These are phyloP conservation scores for Picathartes gymnocephalus DNA, from an alignment of 2,113 vertebrate species.

Conservation along the genomic window DNA sequence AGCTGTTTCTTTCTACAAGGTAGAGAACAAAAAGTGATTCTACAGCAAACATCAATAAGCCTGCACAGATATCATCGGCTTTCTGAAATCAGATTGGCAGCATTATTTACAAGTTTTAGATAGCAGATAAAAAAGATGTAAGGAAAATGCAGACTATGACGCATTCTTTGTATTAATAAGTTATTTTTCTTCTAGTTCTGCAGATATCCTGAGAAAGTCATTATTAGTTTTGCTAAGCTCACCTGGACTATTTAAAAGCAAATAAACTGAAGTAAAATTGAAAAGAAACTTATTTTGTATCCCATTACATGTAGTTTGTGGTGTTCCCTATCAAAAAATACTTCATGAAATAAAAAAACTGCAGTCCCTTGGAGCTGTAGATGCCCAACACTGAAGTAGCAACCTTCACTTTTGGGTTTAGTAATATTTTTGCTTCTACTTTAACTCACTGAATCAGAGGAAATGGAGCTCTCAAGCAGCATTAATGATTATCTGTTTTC, in stretches of 20 bases:
- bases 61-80: constrained; percentile 17
- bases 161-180: background rate
- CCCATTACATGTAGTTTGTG: background rate
- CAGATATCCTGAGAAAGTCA: background rate
- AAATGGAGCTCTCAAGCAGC: background rate
- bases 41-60: constrained; percentile 12
- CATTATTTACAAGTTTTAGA: constrained; percentile 27
- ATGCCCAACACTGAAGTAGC: background rate
- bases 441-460: background rate
- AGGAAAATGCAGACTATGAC: constrained; percentile 27
- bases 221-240: background rate
- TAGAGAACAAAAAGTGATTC: background rate
- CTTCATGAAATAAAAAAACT: background rate
- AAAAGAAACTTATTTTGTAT: background rate
- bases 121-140: constrained; percentile 36
- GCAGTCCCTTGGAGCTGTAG: background rate
- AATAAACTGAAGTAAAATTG: background rate
- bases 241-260: background rate
- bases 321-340: background rate
- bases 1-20: background rate
- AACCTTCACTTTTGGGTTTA: background rate
- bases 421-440: background rate
- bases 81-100: constrained; percentile 36
- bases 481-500: background rate
- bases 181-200: constrained; percentile 21